Evolutionary conservation across 2,888 invertebrate species (phyloP).

Genomic region (Eupithecia exiguata): DNA sequence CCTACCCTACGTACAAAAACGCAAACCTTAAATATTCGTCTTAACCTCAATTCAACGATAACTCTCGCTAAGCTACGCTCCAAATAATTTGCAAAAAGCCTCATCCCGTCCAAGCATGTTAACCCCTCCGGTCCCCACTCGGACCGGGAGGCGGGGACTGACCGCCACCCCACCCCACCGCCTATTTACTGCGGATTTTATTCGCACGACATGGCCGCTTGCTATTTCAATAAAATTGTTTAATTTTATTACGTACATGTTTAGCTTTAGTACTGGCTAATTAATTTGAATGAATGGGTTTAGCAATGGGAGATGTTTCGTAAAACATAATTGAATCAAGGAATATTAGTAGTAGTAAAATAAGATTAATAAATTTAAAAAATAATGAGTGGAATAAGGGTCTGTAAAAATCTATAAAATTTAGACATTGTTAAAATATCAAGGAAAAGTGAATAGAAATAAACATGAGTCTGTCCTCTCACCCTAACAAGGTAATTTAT

Average conservation of each 20-base stretch:
- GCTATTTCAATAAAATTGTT: neutral
- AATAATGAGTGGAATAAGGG: neutral
- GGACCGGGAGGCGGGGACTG: slow-evolving; percentile 62
- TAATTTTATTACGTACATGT: slow-evolving; percentile 4
- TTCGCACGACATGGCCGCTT: slow-evolving; percentile 70
- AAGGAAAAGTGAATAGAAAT: slow-evolving; percentile 3
- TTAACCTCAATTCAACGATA: neutral
- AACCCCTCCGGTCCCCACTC: slow-evolving; percentile 37
- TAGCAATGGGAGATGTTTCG: neutral
- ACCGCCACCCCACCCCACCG: slow-evolving; percentile 69
- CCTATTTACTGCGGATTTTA: slow-evolving; percentile 73
- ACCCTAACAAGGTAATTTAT: slow-evolving; percentile 44
- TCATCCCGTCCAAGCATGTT: slow-evolving; percentile 20
- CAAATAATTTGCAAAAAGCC: slow-evolving; percentile 19
- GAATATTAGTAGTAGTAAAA: neutral
- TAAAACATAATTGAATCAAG: neutral
- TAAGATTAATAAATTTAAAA: neutral
- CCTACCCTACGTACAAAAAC: neutral
- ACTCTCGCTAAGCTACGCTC: slow-evolving; percentile 9
- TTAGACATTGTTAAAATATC: neutral
- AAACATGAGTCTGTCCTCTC: slow-evolving; percentile 41
- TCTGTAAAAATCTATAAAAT: neutral
- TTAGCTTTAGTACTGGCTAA: neutral
- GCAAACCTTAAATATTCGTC: neutral
- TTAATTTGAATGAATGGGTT: neutral